Conservation (phyloP, 2,888 invertebrate species). For the Smittia sp. region DNA sequence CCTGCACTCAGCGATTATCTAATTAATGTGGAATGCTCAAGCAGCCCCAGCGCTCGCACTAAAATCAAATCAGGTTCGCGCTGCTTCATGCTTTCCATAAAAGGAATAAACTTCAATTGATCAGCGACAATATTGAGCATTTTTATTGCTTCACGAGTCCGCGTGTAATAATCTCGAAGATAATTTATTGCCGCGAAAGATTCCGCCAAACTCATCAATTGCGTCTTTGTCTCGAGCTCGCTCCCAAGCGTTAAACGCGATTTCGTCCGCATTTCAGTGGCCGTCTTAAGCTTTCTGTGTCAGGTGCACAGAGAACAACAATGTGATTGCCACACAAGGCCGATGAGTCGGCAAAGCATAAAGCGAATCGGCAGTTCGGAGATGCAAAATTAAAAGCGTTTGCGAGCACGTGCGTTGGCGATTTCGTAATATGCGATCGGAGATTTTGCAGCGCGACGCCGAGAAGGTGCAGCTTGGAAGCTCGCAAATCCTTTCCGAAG, state of each 20-base stretch:
- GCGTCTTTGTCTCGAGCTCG: too few species aligned
- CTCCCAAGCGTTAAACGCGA: too few species aligned
- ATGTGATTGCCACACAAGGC: not conserved
- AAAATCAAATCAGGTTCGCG: not conserved
- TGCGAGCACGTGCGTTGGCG: not conserved
- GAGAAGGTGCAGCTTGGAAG: too few species aligned
- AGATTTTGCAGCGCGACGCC: too few species aligned
- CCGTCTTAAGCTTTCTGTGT: too few species aligned
- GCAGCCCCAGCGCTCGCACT: not conserved
- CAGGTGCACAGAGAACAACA: not conserved
- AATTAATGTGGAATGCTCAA: not conserved
- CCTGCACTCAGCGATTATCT: not conserved
- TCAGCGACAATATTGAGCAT: not conserved
- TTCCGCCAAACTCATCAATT: too few species aligned
- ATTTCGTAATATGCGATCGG: too few species aligned
- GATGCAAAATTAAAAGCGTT: not conserved
- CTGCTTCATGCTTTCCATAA: constrained; percentile 21
- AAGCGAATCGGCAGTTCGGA: not conserved
- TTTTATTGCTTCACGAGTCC: too few species aligned
- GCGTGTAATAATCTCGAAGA: too few species aligned
- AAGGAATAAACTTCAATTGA: constrained; percentile 26
- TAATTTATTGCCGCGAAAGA: too few species aligned
- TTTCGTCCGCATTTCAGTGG: too few species aligned
- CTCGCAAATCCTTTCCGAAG: too few species aligned
- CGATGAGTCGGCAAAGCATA: not conserved